Conservation (phyloP, 2,888 invertebrate species). For the Ectemnius cavifrons region DNA sequence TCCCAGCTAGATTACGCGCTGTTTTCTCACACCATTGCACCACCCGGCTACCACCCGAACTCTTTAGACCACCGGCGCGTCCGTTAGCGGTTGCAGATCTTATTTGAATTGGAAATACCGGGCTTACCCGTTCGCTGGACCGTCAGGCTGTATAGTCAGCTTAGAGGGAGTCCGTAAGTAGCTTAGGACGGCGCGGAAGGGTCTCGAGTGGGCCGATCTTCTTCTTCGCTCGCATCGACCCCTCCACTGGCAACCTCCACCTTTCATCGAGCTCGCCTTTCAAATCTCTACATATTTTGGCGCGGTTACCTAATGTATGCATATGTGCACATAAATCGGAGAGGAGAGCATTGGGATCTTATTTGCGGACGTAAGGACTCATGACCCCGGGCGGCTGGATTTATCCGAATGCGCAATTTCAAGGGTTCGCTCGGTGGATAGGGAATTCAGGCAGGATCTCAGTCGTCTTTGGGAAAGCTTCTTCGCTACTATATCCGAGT, state of each 20-base stretch:
- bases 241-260: background rate
- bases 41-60: slow-evolving; percentile 20
- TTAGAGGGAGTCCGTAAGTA: slow-evolving; percentile 60
- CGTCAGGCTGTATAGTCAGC: slow-evolving; percentile 61
- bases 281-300: slow-evolving; percentile 23
- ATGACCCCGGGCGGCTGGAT: background rate
- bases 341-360: background rate
- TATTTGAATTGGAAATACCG: slow-evolving; percentile 69
- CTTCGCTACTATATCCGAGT: too few species aligned
- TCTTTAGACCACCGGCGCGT: slow-evolving; percentile 16
- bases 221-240: background rate
- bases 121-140: slow-evolving; percentile 63
- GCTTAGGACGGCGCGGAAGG: slow-evolving; percentile 50
- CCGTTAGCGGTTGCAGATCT: slow-evolving; percentile 59
- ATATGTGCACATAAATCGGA: background rate
- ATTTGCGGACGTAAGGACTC: background rate
- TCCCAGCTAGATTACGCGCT: slow-evolving; percentile 52
- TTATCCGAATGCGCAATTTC: background rate
- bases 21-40: slow-evolving; percentile 47
- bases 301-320: slow-evolving; percentile 5
- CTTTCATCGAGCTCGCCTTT: slow-evolving; percentile 33
- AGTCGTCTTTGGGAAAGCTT: too few species aligned
- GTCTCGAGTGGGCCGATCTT: slow-evolving; percentile 24
- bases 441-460: too few species aligned
- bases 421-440: too few species aligned